These are phyloP conservation scores for Lipophrys pholis DNA, from an alignment of 2,113 vertebrate genomes.

Conservation along the genomic window DNA sequence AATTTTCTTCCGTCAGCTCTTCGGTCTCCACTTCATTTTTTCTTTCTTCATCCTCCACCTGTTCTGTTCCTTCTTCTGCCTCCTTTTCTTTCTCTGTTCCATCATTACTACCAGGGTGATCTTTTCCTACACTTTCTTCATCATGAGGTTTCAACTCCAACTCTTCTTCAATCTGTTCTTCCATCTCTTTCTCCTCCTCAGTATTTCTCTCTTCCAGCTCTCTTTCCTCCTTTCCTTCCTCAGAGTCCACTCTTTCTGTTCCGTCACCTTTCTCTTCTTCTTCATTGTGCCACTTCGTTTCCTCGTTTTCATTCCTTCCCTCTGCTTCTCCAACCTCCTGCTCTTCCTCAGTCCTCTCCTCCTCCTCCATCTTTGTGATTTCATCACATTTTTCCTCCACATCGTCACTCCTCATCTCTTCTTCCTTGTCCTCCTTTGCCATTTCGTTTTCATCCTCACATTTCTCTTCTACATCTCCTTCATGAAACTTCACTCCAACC, in stretches of 20 bases:
- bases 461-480: too few species aligned
- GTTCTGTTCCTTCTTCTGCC: neutral
- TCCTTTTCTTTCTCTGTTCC: neutral
- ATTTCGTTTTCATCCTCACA: neutral
- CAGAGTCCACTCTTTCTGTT: neutral
- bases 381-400: neutral
- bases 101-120: too few species aligned
- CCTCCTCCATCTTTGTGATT: neutral
- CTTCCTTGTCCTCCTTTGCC: neutral
- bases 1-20: neutral
- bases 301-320: neutral
- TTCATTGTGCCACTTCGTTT: neutral
- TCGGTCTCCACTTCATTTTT: neutral
- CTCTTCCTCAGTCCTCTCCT: neutral
- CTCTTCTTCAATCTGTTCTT: neutral
- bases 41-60: neutral
- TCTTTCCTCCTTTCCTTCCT: neutral
- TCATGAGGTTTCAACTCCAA: neutral
- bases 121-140: too few species aligned
- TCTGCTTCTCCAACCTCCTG: neutral
- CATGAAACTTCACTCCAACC: too few species aligned
- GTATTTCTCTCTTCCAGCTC: neutral
- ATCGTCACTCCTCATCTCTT: neutral
- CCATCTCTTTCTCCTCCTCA: neutral
- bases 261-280: neutral